phyloP scores from a whole-genome alignment of 2,888 invertebrate genomes.

The Parnassius glacialis region DNA sequence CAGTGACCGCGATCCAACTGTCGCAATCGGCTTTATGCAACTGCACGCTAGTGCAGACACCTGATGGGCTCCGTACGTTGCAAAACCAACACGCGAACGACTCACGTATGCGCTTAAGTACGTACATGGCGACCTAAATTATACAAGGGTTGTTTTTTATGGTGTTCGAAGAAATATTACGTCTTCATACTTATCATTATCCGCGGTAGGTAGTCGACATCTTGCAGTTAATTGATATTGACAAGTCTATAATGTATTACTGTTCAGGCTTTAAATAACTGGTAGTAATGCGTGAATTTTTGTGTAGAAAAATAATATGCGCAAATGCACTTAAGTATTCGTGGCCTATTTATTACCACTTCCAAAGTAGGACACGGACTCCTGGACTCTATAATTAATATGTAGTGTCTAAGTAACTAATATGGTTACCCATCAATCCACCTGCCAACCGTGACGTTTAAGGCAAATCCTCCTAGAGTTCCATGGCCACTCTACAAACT shows the following conservation, averaged over 20 bases:
- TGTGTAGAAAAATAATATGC: too few species aligned
- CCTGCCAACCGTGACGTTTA: too few species aligned
- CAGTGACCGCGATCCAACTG: conserved; percentile 77
- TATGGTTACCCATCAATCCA: too few species aligned
- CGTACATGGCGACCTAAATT: conserved; percentile 32
- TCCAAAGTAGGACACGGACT: too few species aligned
- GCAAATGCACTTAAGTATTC: too few species aligned
- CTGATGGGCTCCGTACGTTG: conserved; percentile 69
- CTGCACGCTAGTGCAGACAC: conserved; percentile 69
- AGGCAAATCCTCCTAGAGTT: too few species aligned
- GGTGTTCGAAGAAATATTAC: conserved; percentile 20
- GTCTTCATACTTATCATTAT: conserved; percentile 12
- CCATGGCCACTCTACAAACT: too few species aligned
- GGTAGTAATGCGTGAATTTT: too few species aligned
- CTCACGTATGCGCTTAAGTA: conserved; percentile 54
- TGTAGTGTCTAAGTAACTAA: too few species aligned
- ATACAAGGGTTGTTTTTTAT: conserved; percentile 35
- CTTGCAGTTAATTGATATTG: conserved; percentile 1
- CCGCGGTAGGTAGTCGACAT: not conserved
- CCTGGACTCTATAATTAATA: too few species aligned
- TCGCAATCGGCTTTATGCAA: conserved; percentile 75
- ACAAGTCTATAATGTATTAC: not conserved
- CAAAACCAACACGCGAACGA: conserved; percentile 48
- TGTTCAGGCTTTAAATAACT: too few species aligned
- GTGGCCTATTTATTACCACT: too few species aligned